Conservation (phyloP, 2,797 vertebrate species). For the Sebastes paucispinis region DNA sequence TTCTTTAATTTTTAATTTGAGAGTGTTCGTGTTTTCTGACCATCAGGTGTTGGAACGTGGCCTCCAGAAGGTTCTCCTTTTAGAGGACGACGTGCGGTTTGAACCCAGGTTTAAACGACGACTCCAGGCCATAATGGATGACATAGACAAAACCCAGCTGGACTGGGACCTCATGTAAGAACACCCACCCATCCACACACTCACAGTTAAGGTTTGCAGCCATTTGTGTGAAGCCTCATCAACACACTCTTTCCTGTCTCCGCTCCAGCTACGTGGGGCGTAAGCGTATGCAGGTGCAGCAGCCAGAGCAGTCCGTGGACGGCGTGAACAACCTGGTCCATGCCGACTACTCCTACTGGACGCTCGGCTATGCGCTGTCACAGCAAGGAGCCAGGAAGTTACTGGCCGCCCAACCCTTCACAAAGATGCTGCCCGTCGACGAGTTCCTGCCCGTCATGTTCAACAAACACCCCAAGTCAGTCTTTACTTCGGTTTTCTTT, state of each 20-base stretch:
- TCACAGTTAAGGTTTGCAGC: neutral
- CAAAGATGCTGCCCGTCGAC: constrained; percentile 84
- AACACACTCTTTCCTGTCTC: neutral
- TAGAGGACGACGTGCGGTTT: constrained; percentile 96
- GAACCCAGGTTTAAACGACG: constrained; percentile 92
- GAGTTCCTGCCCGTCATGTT: constrained; percentile 87
- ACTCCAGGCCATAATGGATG: constrained; percentile 89
- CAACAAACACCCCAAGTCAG: constrained; percentile 86
- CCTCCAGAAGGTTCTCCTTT: constrained; percentile 87
- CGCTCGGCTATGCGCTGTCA: constrained; percentile 83
- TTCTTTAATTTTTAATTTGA: neutral
- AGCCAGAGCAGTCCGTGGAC: constrained; percentile 81
- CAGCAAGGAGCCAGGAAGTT: constrained; percentile 81
- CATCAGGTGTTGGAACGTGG: constrained; percentile 86
- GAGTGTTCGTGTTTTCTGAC: constrained; percentile 16
- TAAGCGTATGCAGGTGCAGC: constrained; percentile 85
- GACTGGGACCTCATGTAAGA: constrained; percentile 98
- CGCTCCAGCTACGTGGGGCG: constrained; percentile 81
- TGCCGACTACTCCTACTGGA: constrained; percentile 88
- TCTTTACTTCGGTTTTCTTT: neutral
- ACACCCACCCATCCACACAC: neutral
- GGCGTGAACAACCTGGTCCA: constrained; percentile 82
- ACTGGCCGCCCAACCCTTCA: constrained; percentile 73
- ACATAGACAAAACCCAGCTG: constrained; percentile 84
- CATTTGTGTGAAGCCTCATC: neutral